Conservation (phyloP, 2,797 vertebrate species). For the Thripadectes ignobilis region DNA sequence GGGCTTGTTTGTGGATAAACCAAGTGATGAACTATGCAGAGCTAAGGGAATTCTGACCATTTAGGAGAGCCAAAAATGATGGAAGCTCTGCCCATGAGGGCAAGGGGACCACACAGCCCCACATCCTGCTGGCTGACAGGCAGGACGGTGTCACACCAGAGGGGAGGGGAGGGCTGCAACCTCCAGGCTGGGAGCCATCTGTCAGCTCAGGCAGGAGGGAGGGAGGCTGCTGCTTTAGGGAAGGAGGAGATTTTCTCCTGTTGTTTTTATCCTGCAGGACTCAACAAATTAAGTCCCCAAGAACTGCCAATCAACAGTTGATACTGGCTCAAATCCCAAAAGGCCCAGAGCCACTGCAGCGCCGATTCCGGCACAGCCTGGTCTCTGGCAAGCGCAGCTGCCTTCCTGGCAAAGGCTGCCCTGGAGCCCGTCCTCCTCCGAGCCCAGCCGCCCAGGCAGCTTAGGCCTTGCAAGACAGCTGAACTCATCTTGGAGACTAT, state of each 20-base stretch:
- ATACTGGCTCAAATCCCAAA: conserved; percentile 18
- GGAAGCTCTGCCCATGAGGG: neutral
- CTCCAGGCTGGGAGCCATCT: conserved; percentile 45
- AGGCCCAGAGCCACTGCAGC: neutral
- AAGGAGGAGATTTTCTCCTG: conserved; percentile 24
- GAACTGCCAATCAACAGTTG: conserved; percentile 49
- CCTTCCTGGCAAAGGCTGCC: neutral
- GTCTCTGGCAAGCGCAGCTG: neutral
- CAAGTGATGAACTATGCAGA: neutral
- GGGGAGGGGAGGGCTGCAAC: neutral
- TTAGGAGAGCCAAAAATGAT: neutral
- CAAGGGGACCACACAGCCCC: neutral
- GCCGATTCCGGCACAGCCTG: neutral
- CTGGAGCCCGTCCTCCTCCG: rapidly evolving
- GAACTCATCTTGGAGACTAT: neutral
- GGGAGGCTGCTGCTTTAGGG: neutral
- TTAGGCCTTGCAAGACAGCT: neutral
- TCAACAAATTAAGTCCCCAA: conserved; percentile 36
- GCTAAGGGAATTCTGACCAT: neutral
- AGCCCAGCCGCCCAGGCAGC: rapidly evolving
- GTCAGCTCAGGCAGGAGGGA: neutral
- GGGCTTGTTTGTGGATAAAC: neutral
- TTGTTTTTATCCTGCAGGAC: conserved; percentile 34
- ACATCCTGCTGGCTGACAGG: neutral
- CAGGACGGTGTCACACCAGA: neutral